These are phyloP conservation scores for Tetramorium alpestre DNA, from an alignment of 1,140 invertebrate genomes.

Conservation along the genomic window DNA sequence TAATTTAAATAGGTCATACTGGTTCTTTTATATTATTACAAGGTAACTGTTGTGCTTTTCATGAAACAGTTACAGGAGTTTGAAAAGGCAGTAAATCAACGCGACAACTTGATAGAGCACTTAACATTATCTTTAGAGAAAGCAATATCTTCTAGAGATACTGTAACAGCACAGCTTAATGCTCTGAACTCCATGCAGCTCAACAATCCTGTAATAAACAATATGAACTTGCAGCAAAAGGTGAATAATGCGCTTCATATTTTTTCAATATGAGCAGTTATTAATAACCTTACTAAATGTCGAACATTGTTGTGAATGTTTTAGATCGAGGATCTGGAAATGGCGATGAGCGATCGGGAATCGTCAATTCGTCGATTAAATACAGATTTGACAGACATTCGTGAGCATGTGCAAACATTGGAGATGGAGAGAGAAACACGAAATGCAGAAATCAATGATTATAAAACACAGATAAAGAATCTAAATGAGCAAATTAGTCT, in stretches of 20 bases:
- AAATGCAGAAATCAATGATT: conserved; percentile 76
- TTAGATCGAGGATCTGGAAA: conserved; percentile 74
- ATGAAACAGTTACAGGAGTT: conserved; percentile 79
- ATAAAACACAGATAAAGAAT: conserved; percentile 77
- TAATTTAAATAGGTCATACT: neutral
- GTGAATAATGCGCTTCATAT: conserved; percentile 57
- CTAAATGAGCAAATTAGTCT: conserved; percentile 77
- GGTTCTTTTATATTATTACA: neutral
- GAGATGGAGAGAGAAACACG: conserved; percentile 77
- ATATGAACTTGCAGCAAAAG: conserved; percentile 73
- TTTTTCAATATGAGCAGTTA: neutral
- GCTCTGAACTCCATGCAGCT: conserved; percentile 71
- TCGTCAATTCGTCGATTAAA: conserved; percentile 71
- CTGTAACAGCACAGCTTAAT: conserved; percentile 76
- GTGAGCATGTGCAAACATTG: conserved; percentile 73
- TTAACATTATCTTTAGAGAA: conserved; percentile 80
- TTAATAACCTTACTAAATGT: conserved; percentile 17
- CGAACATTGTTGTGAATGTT: conserved; percentile 24
- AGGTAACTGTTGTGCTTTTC: conserved; percentile 20
- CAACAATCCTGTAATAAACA: conserved; percentile 37
- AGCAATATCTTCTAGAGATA: conserved; percentile 79
- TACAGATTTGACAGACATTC: conserved; percentile 69
- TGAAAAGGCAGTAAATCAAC: conserved; percentile 79
- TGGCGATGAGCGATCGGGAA: conserved; percentile 67
- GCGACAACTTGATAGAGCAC: conserved; percentile 82